Conservation (phyloP, 2,797 vertebrate genomes). For the Sebastes vulpes region DNA sequence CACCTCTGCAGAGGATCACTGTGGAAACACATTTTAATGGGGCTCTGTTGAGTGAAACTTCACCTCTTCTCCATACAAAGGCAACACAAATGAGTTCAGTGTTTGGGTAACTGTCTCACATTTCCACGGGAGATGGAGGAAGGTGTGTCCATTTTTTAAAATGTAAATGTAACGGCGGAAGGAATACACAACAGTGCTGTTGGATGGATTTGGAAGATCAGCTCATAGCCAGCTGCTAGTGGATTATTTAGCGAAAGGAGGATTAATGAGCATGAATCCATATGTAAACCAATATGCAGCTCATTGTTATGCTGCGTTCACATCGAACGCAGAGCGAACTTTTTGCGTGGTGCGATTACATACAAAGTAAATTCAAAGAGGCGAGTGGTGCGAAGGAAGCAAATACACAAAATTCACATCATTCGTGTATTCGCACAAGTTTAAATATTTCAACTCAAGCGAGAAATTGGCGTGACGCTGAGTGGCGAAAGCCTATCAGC, state of each 20-base stretch:
- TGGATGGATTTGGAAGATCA: background rate
- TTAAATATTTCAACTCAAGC: too few species aligned
- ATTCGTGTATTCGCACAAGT: too few species aligned
- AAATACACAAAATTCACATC: too few species aligned
- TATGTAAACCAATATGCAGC: background rate
- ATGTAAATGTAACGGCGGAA: background rate
- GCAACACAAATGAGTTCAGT: background rate
- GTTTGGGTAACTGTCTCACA: background rate
- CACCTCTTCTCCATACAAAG: background rate
- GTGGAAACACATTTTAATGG: constrained; percentile 18
- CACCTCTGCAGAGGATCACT: background rate
- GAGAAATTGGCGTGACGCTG: too few species aligned
- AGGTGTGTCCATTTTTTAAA: background rate
- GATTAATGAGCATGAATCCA: constrained; percentile 6
- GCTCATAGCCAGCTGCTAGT: background rate
- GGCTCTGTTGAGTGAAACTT: background rate
- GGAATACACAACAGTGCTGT: background rate
- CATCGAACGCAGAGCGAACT: too few species aligned
- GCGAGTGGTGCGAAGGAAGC: too few species aligned
- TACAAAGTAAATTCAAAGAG: too few species aligned
- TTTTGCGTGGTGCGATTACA: too few species aligned
- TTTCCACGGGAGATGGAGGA: background rate
- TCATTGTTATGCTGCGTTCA: background rate
- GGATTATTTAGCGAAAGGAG: background rate
- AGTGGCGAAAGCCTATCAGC: too few species aligned